Conservation (phyloP, 2,888 invertebrate genomes). For the Amiota communis region DNA sequence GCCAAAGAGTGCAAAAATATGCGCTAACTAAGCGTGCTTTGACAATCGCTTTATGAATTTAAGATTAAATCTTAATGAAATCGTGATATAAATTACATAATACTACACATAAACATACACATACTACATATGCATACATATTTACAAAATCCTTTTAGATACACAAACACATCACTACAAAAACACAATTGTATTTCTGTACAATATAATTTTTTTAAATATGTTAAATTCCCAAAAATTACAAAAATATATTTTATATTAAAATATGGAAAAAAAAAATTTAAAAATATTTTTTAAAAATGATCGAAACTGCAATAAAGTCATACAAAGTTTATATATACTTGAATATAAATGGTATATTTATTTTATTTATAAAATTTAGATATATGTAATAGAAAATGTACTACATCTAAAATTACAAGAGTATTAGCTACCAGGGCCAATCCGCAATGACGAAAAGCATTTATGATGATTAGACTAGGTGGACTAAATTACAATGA, state of each 20-base stretch:
- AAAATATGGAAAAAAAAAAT: slow-evolving; percentile 20
- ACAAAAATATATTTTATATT: slow-evolving; percentile 33
- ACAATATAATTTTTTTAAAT: slow-evolving; percentile 45
- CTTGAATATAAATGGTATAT: too few relatives aligned
- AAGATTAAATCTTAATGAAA: slow-evolving; percentile 1
- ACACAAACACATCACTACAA: slow-evolving; percentile 42
- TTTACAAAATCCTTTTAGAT: slow-evolving; percentile 47
- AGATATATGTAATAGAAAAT: too few relatives aligned
- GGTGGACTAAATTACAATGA: too few relatives aligned
- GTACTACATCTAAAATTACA: too few relatives aligned
- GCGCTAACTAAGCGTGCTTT: too few relatives aligned
- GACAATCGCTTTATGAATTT: too few relatives aligned
- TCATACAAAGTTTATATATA: neutral
- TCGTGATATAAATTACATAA: slow-evolving; percentile 7
- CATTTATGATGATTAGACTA: too few relatives aligned
- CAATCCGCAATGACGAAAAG: too few relatives aligned
- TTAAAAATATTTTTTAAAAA: slow-evolving; percentile 8
- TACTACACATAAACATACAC: neutral
- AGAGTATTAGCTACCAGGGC: too few relatives aligned
- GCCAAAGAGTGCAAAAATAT: slow-evolving; percentile 55
- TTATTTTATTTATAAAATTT: too few relatives aligned
- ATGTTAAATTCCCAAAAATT: neutral
- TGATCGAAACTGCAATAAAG: neutral
- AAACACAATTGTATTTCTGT: slow-evolving; percentile 50
- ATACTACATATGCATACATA: slow-evolving; percentile 11